Base-by-base conservation (phyloP, 2,888 invertebrate genomes). In the Polydrusus tereticollis region DNA sequence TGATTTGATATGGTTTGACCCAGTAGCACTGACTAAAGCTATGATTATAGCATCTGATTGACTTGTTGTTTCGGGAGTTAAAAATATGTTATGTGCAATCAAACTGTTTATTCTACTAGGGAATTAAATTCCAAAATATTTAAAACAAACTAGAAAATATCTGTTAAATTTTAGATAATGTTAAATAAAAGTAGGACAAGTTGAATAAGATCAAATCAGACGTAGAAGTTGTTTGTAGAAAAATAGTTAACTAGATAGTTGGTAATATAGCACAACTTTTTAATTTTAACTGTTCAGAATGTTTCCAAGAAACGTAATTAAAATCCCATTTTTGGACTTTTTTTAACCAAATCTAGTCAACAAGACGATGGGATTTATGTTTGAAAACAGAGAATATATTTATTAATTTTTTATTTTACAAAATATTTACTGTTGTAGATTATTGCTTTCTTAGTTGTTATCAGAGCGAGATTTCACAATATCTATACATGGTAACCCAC, bases 201-300 rank as follows among this genome's bases (percentile, higher is more conserved):
- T 38, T 38, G 23, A 41, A 23, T 65, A 57, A 57, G 66, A 66
- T 58, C 58, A 66, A 66, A 66, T 66, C 66, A 36, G 33, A 45
- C n/a, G 18, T 65, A 65, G 57, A 23, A 29, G 23, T 16, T 57
- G 55, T 65, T 65, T 16, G 6, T 64, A 58, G 29, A 12, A 58
- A 58, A 43, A 45, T 45, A 43, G 26, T 45, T n/a, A n/a, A 45
- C 26, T 60, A 23, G 20, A 20, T 58, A 60, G 12, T 26, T 23
- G 21, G 36, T 29, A 43, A 3, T 45, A 45, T 50, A 26, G 50
- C 50, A 26, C 50, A 50, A 50, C 14, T 7, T 50, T 50, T 50
- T 26, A 50, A 8, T 14, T 20, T 45, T 50, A 47, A 18, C n/a
- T n/a, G n/a, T n/a, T n/a, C n/a, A n/a, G n/a, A n/a, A n/a, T n/a